A percentile compares a stretch with the other conserved stretches of the same genome.
phyloP scores from a whole-genome alignment of 1,140 invertebrate species.

The Drosophila jambulina region DNA sequence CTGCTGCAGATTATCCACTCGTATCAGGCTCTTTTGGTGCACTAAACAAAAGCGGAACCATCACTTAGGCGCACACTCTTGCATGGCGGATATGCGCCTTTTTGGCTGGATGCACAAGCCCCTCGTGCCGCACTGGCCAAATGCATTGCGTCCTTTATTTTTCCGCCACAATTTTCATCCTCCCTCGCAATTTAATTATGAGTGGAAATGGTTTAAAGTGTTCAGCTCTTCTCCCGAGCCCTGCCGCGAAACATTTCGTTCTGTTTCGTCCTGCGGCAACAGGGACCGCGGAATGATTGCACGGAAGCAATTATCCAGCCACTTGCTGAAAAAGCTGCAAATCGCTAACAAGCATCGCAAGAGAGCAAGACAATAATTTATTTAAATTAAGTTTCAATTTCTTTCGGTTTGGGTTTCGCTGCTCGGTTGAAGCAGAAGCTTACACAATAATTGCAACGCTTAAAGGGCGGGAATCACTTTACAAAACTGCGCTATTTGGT shows the following conservation, averaged over 20 bases:
- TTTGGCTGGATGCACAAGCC: conserved; percentile 26
- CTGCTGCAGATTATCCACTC: conserved; percentile 30
- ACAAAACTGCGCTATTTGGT: neutral
- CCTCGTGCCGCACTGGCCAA: conserved; percentile 5
- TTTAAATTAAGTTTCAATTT: conserved; percentile 58
- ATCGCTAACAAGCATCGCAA: conserved; percentile 39
- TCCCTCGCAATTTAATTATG: conserved; percentile 64
- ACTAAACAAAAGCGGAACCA: conserved; percentile 37
- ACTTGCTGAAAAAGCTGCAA: conserved; percentile 52
- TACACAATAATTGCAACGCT: conserved; percentile 6
- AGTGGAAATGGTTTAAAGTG: conserved; percentile 42
- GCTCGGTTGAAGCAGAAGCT: neutral
- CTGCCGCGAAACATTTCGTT: neutral
- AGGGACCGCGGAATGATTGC: conserved; percentile 10
- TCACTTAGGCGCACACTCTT: conserved; percentile 35
- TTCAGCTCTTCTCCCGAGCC: neutral
- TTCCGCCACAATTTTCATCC: conserved; percentile 28
- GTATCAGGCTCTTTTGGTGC: conserved; percentile 7
- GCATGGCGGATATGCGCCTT: conserved; percentile 28
- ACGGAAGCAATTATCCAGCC: conserved; percentile 58
- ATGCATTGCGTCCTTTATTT: conserved; percentile 37
- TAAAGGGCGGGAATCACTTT: conserved; percentile 3
- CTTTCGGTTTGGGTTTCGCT: neutral
- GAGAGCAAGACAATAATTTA: conserved; percentile 71
- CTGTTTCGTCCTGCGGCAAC: conserved; percentile 7